Evolutionary conservation across 2,113 vertebrate genomes (phyloP).

Genomic region (Sakesphorus luctuosus): DNA sequence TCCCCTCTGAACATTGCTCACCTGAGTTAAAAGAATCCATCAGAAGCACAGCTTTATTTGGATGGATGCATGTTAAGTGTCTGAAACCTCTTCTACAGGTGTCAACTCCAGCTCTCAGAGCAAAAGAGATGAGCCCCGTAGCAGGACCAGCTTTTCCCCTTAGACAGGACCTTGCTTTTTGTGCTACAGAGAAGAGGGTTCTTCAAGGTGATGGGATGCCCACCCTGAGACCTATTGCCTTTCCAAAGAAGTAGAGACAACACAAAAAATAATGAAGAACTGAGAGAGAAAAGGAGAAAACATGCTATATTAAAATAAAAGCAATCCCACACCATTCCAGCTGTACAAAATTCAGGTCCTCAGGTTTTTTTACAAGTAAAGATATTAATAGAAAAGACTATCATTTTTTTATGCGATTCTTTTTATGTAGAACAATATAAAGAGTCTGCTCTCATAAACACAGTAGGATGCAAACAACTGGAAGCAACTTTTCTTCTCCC

Average conservation of each 20-base stretch:
- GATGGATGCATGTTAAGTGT: neutral
- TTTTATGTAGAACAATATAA: conserved; percentile 45
- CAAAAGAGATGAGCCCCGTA: neutral
- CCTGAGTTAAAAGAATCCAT: neutral
- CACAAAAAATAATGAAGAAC: neutral
- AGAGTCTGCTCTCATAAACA: conserved; percentile 14
- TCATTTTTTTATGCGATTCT: conserved; percentile 18
- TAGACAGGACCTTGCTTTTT: neutral
- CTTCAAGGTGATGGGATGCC: neutral
- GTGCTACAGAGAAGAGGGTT: neutral
- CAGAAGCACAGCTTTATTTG: neutral
- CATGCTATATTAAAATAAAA: neutral
- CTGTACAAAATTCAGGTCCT: neutral
- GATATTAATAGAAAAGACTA: conserved; percentile 43
- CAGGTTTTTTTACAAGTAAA: neutral
- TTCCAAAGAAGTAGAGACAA: neutral
- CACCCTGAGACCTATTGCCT: neutral
- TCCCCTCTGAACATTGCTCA: neutral
- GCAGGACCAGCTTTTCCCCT: neutral
- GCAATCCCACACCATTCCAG: neutral
- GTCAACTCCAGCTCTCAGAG: neutral
- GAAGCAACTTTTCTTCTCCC: conserved; percentile 18
- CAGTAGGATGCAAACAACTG: conserved; percentile 8
- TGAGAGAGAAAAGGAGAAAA: neutral
- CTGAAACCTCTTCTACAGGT: neutral